Evolutionary conservation across 2,113 vertebrate species (phyloP).

Genomic region (Corynorhinus townsendii): DNA sequence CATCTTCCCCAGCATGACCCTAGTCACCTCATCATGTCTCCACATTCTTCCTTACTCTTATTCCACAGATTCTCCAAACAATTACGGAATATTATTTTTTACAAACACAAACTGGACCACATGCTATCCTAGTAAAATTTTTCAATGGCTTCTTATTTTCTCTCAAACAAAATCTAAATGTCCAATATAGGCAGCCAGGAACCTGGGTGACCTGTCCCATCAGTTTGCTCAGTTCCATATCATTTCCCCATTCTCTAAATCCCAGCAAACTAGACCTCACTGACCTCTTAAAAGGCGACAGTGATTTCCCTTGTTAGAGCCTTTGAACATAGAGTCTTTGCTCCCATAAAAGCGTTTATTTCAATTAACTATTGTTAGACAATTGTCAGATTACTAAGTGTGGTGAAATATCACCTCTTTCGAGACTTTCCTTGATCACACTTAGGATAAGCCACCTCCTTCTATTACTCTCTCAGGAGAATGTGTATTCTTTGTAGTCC

Average conservation of each 20-base stretch:
- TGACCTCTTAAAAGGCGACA: background rate
- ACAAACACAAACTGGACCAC: background rate
- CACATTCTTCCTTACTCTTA: background rate
- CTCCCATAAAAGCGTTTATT: background rate
- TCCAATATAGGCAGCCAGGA: background rate
- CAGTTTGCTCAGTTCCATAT: background rate
- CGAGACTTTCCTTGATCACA: background rate
- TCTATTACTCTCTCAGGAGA: background rate
- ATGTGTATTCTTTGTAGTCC: fast-evolving
- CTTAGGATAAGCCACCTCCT: background rate
- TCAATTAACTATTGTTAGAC: background rate
- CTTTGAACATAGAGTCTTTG: background rate
- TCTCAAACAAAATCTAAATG: background rate
- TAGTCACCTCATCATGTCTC: background rate
- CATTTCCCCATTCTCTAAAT: background rate
- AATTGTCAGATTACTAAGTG: background rate
- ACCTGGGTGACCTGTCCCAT: no score
- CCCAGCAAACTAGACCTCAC: background rate
- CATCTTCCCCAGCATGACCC: no score
- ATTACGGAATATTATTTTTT: background rate
- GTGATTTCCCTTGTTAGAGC: background rate
- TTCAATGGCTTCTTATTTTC: background rate
- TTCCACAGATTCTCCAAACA: background rate
- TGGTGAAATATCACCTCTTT: background rate
- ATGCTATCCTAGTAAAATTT: background rate